phyloP scores from a whole-genome alignment of 2,888 invertebrate genomes.

The Acrobasis repandana region DNA sequence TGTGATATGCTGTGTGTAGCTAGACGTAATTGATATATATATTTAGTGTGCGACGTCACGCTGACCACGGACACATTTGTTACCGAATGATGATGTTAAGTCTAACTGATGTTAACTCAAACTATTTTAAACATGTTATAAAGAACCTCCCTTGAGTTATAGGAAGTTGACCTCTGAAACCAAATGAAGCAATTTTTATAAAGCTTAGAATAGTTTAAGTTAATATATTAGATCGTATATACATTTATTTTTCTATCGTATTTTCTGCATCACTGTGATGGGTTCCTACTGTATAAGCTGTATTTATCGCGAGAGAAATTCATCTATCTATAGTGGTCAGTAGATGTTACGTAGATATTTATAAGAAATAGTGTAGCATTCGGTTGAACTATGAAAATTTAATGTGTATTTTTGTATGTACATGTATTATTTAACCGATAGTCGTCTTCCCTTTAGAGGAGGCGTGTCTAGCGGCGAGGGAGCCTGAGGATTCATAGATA shows the following conservation, averaged over 20 bases:
- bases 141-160: background rate
- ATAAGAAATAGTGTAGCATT: conserved; percentile 18
- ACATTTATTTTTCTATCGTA: conserved; percentile 68
- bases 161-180: background rate
- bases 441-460: conserved; percentile 9
- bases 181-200: background rate
- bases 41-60: conserved; percentile 46
- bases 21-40: conserved; percentile 48
- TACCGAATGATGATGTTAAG: background rate
- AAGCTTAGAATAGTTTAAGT: background rate
- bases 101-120: background rate
- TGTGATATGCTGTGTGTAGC: conserved; percentile 44
- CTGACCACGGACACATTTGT: conserved; percentile 35
- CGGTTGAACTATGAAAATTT: conserved; percentile 28
- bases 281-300: conserved; percentile 20
- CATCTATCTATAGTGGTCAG: conserved; percentile 38
- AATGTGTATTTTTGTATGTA: conserved; percentile 57
- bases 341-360: conserved; percentile 37
- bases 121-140: background rate
- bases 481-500: background rate
- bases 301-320: conserved; percentile 25
- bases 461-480: conserved; percentile 7
- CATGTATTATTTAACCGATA: conserved; percentile 17
- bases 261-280: conserved; percentile 42
- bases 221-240: background rate